Conservation (phyloP, 2,888 invertebrate genomes). For the Physocephala rufipes region DNA sequence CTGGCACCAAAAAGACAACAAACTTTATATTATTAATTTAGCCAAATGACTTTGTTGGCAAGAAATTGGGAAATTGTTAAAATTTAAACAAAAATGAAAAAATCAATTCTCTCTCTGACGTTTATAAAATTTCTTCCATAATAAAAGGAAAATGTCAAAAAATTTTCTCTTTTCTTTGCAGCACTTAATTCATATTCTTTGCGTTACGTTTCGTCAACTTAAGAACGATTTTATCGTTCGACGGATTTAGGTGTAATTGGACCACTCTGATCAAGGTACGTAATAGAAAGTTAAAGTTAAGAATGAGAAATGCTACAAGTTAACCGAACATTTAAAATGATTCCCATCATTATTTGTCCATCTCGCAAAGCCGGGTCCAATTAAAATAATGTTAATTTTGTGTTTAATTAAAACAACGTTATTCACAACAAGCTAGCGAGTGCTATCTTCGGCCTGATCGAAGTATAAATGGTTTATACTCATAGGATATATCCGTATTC, state of each 20-base stretch:
- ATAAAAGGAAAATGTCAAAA: conserved; percentile 22
- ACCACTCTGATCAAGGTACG: background rate
- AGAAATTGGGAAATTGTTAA: background rate
- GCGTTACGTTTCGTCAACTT: background rate
- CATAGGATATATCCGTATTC: too few relatives aligned
- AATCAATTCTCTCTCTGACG: conserved; percentile 32
- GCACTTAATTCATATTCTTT: too few relatives aligned
- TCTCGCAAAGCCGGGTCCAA: too few relatives aligned
- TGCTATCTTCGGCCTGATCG: too few relatives aligned
- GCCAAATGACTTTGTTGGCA: conserved; percentile 1
- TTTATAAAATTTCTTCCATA: conserved; percentile 23
- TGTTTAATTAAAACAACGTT: too few relatives aligned
- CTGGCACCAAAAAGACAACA: background rate
- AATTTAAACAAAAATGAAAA: conserved; percentile 28
- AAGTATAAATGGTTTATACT: too few relatives aligned
- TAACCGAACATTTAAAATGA: too few relatives aligned
- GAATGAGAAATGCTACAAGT: background rate
- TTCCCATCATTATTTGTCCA: too few relatives aligned
- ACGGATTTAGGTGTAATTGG: background rate
- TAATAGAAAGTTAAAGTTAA: background rate
- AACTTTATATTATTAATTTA: background rate
- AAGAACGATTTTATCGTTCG: background rate
- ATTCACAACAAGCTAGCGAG: too few relatives aligned
- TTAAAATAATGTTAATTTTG: too few relatives aligned
- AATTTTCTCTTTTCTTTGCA: conserved; percentile 2